Evolutionary conservation across 2,113 vertebrate species (phyloP), one percentile per base, ranked within the genome.

Genomic region (Polypterus bichir): DNA sequence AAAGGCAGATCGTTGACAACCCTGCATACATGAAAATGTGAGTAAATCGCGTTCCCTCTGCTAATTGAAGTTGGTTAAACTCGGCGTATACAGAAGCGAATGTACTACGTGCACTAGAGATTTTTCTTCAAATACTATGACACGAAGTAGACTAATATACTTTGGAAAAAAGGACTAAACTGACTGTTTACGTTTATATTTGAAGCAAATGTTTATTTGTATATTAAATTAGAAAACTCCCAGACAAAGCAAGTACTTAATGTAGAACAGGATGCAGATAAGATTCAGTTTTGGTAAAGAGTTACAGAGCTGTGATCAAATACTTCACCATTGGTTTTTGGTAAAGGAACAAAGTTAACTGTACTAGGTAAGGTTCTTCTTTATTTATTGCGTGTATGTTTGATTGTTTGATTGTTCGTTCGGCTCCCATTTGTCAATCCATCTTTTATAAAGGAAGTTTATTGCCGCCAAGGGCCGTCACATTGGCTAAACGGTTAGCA

Each of bases 151-250:
- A 48, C 1, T 1, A 46, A 7, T 3, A 10, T 3, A 5, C 4
- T 84, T 83, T 0, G 75, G 82, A 44, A 59, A 59, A 9, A 0
- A 77, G 83, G 8, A 81, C 77, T 57, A 79, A 74, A 62, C 63
- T 84, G 11, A 73, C 69, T 0, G 71, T 83, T 3, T 1, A 84
- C 56, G 80, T 80, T 83, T n/a, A n/a, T n/a, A n/a, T n/a, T n/a
- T n/a, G n/a, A 74, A 65, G 80, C 27, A 27, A 27, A 27, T 27
- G 27, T 27, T 27, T 27, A 27, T 27, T 27, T 27, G 27, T 27
- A 27, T 27, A 27, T 27, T 27, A 27, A 27, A 27, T 27, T 1
- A 27, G 27, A 27, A 27, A 27, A 27, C 27, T 27, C 27, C 27
- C 27, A 27, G 27, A 27, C 27, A 27, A 27, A 27, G 27, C 27